Conservation (phyloP, 2,888 invertebrate genomes). For the Eupeodes latifasciatus region DNA sequence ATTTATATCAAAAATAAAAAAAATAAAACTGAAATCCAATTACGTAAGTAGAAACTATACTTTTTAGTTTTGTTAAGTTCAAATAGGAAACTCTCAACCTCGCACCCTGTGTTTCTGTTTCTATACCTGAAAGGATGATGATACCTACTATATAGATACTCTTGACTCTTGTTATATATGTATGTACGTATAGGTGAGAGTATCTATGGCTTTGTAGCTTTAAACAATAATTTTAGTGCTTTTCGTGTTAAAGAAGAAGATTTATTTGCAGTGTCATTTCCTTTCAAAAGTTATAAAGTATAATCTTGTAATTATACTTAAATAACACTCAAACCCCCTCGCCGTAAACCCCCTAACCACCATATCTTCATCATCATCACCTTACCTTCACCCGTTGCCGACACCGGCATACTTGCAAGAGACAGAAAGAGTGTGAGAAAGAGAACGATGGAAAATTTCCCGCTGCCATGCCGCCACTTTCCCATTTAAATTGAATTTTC, state of each 20-base stretch:
- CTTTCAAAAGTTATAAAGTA: conserved; percentile 58
- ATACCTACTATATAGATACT: too few species aligned
- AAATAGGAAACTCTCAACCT: neutral
- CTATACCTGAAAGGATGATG: too few species aligned
- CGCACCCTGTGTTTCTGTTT: neutral
- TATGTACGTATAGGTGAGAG: too few species aligned
- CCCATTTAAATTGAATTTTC: neutral
- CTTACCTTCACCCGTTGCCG: neutral
- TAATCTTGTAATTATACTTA: conserved; percentile 60
- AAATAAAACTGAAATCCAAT: conserved; percentile 26
- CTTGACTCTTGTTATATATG: too few species aligned
- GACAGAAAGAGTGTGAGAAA: too few species aligned
- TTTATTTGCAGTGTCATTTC: conserved; percentile 39
- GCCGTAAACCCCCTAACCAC: neutral
- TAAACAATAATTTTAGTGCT: conserved; percentile 27
- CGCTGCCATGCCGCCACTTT: neutral
- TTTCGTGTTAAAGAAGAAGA: conserved; percentile 6
- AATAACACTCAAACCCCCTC: neutral
- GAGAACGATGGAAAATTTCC: neutral
- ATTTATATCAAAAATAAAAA: conserved; percentile 5
- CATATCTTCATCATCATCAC: neutral
- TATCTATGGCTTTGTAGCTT: neutral
- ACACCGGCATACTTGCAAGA: too few species aligned
- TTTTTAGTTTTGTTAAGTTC: neutral
- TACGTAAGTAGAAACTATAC: conserved; percentile 62